phyloP scores from a whole-genome alignment of 2,113 vertebrate genomes.

The Pangasianodon gigas region DNA sequence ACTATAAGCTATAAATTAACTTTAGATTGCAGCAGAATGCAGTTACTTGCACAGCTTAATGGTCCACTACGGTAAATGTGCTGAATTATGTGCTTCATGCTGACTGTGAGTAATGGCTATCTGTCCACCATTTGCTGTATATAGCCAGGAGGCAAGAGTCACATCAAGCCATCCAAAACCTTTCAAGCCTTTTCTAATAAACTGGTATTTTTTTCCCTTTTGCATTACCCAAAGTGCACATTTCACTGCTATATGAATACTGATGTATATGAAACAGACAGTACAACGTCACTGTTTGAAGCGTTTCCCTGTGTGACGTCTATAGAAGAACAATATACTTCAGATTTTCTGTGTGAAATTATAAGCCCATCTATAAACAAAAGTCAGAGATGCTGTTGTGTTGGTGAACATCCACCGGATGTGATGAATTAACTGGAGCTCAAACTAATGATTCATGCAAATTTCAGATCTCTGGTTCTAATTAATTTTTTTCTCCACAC shows the following conservation, averaged over 20 bases:
- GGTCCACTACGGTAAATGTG: constrained; percentile 17
- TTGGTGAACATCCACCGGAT: constrained; percentile 5
- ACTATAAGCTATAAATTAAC: not conserved
- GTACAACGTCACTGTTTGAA: not conserved
- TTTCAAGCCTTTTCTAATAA: constrained; percentile 4
- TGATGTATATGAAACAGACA: not conserved
- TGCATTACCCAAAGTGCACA: constrained; percentile 20
- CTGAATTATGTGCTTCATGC: constrained; percentile 31
- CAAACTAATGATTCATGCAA: constrained; percentile 39
- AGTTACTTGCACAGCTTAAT: constrained; percentile 1
- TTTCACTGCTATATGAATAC: constrained; percentile 4
- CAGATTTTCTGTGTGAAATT: not conserved
- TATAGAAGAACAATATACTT: constrained; percentile 15
- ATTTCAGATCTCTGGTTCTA: constrained; percentile 29
- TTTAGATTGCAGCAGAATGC: not conserved
- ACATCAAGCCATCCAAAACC: not conserved
- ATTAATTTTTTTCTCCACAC: constrained; percentile 9
- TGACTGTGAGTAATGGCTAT: constrained; percentile 33
- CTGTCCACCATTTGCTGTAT: constrained; percentile 15
- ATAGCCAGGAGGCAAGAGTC: constrained; percentile 30
- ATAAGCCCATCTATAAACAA: constrained; percentile 1
- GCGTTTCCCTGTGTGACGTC: not conserved
- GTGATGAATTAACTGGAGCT: constrained; percentile 35
- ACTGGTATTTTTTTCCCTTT: not conserved
- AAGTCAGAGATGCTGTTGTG: not conserved